Evolutionary conservation across 2,888 invertebrate genomes (phyloP).

Genomic region (Melipona bicolor): DNA sequence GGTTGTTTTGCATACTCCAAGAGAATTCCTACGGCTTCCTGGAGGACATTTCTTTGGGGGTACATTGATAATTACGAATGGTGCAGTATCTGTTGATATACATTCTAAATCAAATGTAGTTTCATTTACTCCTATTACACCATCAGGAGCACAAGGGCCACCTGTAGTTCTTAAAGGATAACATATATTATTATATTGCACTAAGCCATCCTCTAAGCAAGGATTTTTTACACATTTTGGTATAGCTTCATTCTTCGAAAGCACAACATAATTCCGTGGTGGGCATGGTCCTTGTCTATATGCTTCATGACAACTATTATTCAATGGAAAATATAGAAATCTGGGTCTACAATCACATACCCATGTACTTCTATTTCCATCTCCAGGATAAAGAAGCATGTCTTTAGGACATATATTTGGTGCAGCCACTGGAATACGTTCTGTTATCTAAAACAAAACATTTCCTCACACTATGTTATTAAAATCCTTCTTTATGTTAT

Average conservation of each 20-base stretch:
- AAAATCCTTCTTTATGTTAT: not conserved
- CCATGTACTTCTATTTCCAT: conserved; percentile 87
- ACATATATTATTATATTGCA: conserved; percentile 85
- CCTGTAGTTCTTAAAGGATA: conserved; percentile 82
- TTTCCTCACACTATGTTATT: not conserved
- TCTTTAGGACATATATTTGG: conserved; percentile 87
- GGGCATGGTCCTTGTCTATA: conserved; percentile 88
- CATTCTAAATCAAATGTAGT: conserved; percentile 87
- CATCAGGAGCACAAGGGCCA: conserved; percentile 85
- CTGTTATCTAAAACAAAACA: conserved; percentile 68
- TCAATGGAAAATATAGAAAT: conserved; percentile 86
- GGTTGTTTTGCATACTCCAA: conserved; percentile 72
- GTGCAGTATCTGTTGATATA: conserved; percentile 74
- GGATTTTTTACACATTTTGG: conserved; percentile 88
- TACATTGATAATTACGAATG: conserved; percentile 70
- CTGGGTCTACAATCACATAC: conserved; percentile 85
- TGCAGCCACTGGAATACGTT: conserved; percentile 85
- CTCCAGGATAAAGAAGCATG: conserved; percentile 89
- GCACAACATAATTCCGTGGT: conserved; percentile 85
- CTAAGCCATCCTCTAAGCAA: conserved; percentile 86
- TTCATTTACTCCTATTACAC: conserved; percentile 87
- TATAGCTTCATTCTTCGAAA: conserved; percentile 85
- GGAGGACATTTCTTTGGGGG: conserved; percentile 72
- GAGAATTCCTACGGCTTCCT: conserved; percentile 73
- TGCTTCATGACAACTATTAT: conserved; percentile 87